Evolutionary conservation across 2,888 invertebrate species (phyloP).

Genomic region (Temnothorax unifasciatus): DNA sequence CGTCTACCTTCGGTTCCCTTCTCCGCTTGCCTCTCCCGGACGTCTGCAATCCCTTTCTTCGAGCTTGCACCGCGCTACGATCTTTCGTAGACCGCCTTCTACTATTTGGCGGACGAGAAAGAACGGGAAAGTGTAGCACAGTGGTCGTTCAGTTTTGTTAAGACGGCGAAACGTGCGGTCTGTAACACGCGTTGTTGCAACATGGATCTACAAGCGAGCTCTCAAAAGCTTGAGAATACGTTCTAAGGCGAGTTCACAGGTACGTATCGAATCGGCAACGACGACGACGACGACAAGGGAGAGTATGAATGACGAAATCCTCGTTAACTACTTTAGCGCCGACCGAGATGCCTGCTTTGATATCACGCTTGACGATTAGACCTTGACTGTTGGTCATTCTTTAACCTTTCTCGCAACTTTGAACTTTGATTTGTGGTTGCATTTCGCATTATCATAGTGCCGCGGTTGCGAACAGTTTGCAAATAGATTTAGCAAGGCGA

Average conservation of each 20-base stretch:
- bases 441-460: neutral
- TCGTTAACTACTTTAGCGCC: conserved; percentile 84
- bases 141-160: conserved; percentile 70
- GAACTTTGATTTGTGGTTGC: neutral
- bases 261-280: conserved; percentile 71
- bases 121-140: conserved; percentile 66
- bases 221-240: conserved; percentile 52
- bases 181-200: conserved; percentile 58
- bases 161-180: conserved; percentile 58
- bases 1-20: neutral
- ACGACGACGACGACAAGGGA: conserved; percentile 66
- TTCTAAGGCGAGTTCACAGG: conserved; percentile 70
- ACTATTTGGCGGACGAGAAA: conserved; percentile 3
- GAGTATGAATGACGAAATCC: conserved; percentile 79
- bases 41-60: conserved; percentile 24
- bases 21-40: neutral
- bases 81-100: conserved; percentile 14
- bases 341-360: conserved; percentile 81
- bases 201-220: conserved; percentile 43
- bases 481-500: neutral
- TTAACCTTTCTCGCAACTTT: conserved; percentile 49
- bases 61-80: conserved; percentile 46
- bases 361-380: conserved; percentile 75
- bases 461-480: neutral
- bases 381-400: conserved; percentile 64